Conservation (phyloP, 2,113 vertebrate species). For the Lampris megalopsis region DNA sequence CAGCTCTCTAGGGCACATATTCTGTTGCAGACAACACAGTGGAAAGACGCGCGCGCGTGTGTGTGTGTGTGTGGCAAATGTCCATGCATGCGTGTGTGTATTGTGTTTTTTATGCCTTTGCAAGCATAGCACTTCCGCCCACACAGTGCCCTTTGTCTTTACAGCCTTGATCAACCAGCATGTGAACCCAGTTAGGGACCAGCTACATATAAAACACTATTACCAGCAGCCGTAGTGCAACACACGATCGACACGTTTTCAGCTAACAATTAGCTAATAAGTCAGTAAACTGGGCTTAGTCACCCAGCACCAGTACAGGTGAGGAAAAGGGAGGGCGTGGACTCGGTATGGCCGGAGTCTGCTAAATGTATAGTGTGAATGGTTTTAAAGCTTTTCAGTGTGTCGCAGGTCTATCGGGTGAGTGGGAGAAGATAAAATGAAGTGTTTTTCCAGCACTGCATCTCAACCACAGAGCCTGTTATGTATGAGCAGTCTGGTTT, state of each 20-base stretch:
- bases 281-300: constrained; percentile 70
- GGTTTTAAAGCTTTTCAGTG: constrained; percentile 9
- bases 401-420: neutral
- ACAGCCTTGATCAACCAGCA: constrained; percentile 41
- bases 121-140: constrained; percentile 44
- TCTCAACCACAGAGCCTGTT: constrained; percentile 39
- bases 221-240: constrained; percentile 66
- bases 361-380: constrained; percentile 28
- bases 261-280: constrained; percentile 86
- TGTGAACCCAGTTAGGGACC: constrained; percentile 66
- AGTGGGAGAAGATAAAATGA: constrained; percentile 16
- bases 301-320: constrained; percentile 60
- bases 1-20: constrained; percentile 68
- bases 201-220: constrained; percentile 61
- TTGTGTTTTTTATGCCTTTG: neutral
- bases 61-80: neutral
- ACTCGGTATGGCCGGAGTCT: constrained; percentile 31
- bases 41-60: constrained; percentile 26
- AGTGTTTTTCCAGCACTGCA: constrained; percentile 9
- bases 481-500: constrained; percentile 32
- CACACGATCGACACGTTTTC: constrained; percentile 80
- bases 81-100: neutral
- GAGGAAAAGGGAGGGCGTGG: neutral
- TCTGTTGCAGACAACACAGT: constrained; percentile 53
- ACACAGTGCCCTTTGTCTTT: constrained; percentile 49